phyloP scores from a whole-genome alignment of 2,113 vertebrate species.

The Periophthalmodon schlosseri region DNA sequence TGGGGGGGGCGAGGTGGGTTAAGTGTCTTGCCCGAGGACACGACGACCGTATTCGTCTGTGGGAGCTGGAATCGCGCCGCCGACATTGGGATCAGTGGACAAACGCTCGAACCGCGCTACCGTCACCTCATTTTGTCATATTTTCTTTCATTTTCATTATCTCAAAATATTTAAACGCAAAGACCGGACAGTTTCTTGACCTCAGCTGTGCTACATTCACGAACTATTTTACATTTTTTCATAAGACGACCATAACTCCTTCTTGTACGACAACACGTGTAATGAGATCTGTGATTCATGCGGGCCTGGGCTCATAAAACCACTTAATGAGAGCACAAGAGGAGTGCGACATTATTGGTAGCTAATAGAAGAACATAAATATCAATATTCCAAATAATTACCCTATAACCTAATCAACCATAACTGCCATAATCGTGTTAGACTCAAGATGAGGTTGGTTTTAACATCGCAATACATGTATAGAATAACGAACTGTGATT shows the following conservation, averaged over 20 bases:
- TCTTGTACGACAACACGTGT: constrained; percentile 42
- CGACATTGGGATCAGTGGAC: no score
- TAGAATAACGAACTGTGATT: no score
- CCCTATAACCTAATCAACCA: neutral
- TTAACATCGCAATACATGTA: no score
- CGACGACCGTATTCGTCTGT: no score
- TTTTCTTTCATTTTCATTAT: neutral
- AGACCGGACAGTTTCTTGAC: neutral
- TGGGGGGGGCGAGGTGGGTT: no score
- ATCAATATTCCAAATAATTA: neutral
- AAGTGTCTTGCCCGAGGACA: no score
- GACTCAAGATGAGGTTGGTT: no score
- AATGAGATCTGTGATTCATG: constrained; percentile 38
- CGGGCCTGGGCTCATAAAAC: constrained; percentile 46
- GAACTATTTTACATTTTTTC: neutral
- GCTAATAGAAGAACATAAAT: neutral
- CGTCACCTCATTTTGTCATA: neutral
- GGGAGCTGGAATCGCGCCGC: no score
- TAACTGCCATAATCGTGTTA: neutral
- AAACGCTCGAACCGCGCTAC: no score
- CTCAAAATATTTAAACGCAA: neutral
- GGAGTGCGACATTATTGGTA: neutral
- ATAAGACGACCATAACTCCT: constrained; percentile 37
- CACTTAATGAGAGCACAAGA: constrained; percentile 17
- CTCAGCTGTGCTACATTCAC: neutral